Base-by-base conservation (phyloP, 2,888 invertebrate genomes). In the Mythimna ferrago region DNA sequence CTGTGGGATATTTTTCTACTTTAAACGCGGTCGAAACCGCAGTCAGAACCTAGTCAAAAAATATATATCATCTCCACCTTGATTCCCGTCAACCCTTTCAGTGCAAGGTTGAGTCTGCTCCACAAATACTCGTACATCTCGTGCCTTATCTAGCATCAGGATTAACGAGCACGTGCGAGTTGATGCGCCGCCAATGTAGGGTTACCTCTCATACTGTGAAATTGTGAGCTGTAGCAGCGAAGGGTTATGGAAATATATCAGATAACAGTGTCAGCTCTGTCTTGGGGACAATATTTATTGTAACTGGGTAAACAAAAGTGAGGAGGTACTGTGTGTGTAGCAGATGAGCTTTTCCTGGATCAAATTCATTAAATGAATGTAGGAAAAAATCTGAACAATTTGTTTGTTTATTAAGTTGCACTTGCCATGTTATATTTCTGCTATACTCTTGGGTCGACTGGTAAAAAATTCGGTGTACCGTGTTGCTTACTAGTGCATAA, bases 101-200 rank as follows among this genome's bases (percentile, higher is more conserved):
- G 16, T 65, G 70, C 76, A 54, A 65, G 60, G 64, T 61, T 41
- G 32, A 19, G 65, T 32, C 38, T 14, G 58, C 63, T 54, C 35
- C 51, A 51, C 56, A 81, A 76, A 79, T 81, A 67, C 53, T 16
- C 44, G 51, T 69, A 53, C 44, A 67, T 41, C 38, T 10, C 78
- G 82, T 79, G 78, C 56, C 56, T 48, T 82, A 79, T 82, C 79
- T 79, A 61, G 35, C n/a, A 82, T 77, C 82, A 53, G 48, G 54
- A 48, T 64, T 65, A 67, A 71, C 56, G n/a, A 65, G 53, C 44
- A 11, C 5, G 53, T 63, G 32, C 16, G 56, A 48, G 54, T 51
- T 65, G 71, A 65, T 61, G 66, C 54, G 48, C 53, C 62, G 10
- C 58, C 58, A 58, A 63, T 51, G 38, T n/a, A 63, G 54, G 66